Conservation (phyloP, 1,140 invertebrate genomes). For the Ptiloglossa arizonensis region DNA sequence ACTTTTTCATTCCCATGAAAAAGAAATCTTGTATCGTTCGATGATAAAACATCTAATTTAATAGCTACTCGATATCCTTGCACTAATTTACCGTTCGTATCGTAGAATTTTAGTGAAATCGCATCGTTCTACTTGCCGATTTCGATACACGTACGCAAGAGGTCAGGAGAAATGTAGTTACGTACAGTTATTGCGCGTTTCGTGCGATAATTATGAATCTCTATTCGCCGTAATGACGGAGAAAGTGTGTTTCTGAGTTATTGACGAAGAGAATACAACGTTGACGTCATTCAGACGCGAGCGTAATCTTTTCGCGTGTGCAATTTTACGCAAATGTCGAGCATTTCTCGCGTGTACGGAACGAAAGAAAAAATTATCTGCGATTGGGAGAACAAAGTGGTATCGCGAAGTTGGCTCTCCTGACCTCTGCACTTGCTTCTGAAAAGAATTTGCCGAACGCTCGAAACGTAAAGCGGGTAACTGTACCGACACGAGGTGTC, state of each 20-base stretch:
- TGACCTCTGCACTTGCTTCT: background rate
- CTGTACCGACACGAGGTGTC: constrained; percentile 46
- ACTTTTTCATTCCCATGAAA: background rate
- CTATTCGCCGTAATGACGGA: background rate
- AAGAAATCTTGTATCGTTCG: background rate
- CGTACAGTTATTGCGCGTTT: constrained; percentile 22
- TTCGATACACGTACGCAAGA: background rate
- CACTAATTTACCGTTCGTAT: no score
- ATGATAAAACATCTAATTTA: background rate
- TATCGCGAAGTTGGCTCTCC: background rate
- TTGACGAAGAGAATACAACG: constrained; percentile 5
- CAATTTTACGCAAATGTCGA: background rate
- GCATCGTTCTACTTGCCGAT: background rate
- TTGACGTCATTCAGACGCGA: constrained; percentile 1
- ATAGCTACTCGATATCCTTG: background rate
- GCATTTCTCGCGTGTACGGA: no score
- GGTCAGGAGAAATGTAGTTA: constrained; percentile 4
- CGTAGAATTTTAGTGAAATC: background rate
- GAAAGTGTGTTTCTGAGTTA: constrained; percentile 39
- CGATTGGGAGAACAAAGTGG: no score
- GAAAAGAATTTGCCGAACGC: constrained; percentile 15
- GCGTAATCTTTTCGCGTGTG: background rate
- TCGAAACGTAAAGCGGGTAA: constrained; percentile 28
- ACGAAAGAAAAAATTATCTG: background rate
- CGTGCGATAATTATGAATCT: constrained; percentile 28